Evolutionary conservation across 2,888 invertebrate genomes (phyloP).

Genomic region (Pristionchus maxplancki): DNA sequence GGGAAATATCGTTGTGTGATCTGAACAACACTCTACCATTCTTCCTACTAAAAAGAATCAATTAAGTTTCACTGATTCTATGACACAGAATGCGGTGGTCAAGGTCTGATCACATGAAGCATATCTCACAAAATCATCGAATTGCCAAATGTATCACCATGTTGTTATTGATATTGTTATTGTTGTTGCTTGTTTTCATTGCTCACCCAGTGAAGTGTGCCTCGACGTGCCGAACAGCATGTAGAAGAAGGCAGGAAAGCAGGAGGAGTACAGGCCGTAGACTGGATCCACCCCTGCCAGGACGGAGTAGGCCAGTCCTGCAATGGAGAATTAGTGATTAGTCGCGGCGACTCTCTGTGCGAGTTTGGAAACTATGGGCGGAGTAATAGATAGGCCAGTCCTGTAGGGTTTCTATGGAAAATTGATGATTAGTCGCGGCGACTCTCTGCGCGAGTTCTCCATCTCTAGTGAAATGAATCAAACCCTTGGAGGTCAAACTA

Average conservation of each 20-base stretch:
- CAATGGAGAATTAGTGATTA: not conserved
- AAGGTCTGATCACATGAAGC: too few species aligned
- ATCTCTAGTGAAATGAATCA: not conserved
- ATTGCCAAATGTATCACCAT: too few species aligned
- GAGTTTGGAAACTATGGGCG: too few species aligned
- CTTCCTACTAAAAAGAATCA: too few species aligned
- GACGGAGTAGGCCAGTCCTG: constrained; percentile 38
- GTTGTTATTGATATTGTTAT: too few species aligned
- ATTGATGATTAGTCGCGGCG: not conserved
- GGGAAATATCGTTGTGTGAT: too few species aligned
- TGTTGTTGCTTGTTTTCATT: too few species aligned
- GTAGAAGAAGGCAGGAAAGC: constrained; percentile 55
- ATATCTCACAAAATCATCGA: too few species aligned
- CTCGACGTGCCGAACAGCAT: constrained; percentile 54
- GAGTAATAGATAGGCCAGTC: constrained; percentile 47
- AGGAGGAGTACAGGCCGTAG: constrained; percentile 52
- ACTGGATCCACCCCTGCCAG: constrained; percentile 37
- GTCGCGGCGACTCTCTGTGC: not conserved
- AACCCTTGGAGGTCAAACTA: not conserved
- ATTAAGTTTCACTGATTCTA: too few species aligned
- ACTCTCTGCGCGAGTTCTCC: not conserved
- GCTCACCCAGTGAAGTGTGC: constrained; percentile 50
- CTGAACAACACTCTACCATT: too few species aligned
- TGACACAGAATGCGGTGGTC: too few species aligned
- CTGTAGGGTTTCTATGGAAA: not conserved